These are phyloP conservation scores for Molorchus minor DNA, from an alignment of 2,888 invertebrate species.

Conservation along the genomic window DNA sequence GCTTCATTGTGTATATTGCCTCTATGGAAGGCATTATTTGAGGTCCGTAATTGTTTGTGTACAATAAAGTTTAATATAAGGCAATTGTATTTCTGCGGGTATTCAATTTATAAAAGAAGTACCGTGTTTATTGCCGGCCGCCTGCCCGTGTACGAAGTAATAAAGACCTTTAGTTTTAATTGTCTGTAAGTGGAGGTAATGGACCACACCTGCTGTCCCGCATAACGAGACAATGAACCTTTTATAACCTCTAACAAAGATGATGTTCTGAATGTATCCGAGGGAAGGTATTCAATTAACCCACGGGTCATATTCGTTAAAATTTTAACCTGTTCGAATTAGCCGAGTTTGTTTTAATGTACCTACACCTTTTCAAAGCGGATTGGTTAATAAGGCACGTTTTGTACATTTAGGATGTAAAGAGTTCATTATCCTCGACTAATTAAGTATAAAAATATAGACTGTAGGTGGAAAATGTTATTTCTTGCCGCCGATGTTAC, in stretches of 20 bases:
- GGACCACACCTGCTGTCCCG: conserved; percentile 60
- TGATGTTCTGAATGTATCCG: conserved; percentile 23
- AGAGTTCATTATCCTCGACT: too few species aligned
- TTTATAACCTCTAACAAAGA: conserved; percentile 25
- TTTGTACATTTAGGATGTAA: too few species aligned
- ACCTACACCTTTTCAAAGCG: conserved; percentile 8
- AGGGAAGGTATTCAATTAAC: conserved; percentile 41
- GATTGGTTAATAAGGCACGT: conserved; percentile 2
- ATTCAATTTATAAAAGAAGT: conserved; percentile 51
- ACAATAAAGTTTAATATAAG: conserved; percentile 54
- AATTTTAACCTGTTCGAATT: conserved; percentile 19
- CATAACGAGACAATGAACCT: conserved; percentile 49
- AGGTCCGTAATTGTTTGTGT: conserved; percentile 43
- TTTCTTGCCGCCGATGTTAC: too few species aligned
- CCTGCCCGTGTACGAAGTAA: conserved; percentile 35
- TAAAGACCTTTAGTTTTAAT: conserved; percentile 56
- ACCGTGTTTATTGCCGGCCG: conserved; percentile 33
- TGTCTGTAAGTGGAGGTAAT: conserved; percentile 60
- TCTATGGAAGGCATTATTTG: conserved; percentile 10
- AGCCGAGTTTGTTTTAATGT: conserved; percentile 14
- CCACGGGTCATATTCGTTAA: conserved; percentile 39
- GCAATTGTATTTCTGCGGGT: conserved; percentile 55
- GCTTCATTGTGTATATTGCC: conserved; percentile 4
- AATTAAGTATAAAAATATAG: too few species aligned
- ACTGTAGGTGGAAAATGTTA: too few species aligned